A percentile compares a stretch with the other conserved stretches of the same genome.
phyloP scores from a whole-genome alignment of 2,888 invertebrate genomes.

The Noctua comes region DNA sequence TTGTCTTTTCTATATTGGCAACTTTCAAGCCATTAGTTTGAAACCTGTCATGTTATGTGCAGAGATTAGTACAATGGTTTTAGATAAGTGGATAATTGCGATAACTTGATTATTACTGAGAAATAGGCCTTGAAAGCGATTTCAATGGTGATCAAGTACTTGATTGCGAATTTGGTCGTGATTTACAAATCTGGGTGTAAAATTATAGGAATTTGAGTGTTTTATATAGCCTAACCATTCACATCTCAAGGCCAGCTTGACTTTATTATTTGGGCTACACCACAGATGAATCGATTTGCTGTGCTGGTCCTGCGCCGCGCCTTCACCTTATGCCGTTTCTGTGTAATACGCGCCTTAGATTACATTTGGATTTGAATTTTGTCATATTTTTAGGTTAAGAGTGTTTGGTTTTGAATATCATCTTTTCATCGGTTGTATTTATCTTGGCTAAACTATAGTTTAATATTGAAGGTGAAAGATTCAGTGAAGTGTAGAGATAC shows the following conservation, averaged over 20 bases:
- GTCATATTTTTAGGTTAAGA: background rate
- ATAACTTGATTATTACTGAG: slow-evolving; percentile 13
- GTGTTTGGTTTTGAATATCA: background rate
- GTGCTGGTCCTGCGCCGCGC: too few species aligned
- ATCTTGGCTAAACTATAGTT: background rate
- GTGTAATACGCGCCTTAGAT: background rate
- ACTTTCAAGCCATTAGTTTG: slow-evolving; percentile 57
- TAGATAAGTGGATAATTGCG: slow-evolving; percentile 34
- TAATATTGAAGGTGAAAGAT: too few species aligned
- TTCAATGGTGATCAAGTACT: slow-evolving; percentile 1
- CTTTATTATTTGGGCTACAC: background rate
- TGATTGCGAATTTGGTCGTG: slow-evolving; percentile 1
- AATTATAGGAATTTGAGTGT: background rate
- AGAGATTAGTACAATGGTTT: slow-evolving; percentile 29
- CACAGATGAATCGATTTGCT: background rate
- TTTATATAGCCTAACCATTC: background rate
- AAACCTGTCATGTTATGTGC: slow-evolving; percentile 35
- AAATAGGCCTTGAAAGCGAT: slow-evolving; percentile 14
- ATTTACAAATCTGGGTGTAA: background rate
- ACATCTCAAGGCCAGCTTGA: background rate
- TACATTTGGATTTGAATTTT: background rate
- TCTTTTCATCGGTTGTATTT: background rate
- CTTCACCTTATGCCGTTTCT: too few species aligned
- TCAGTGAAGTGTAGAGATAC: background rate
- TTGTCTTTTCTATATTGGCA: slow-evolving; percentile 60